phyloP scores from a whole-genome alignment of 2,113 vertebrate species.

The Columba livia region DNA sequence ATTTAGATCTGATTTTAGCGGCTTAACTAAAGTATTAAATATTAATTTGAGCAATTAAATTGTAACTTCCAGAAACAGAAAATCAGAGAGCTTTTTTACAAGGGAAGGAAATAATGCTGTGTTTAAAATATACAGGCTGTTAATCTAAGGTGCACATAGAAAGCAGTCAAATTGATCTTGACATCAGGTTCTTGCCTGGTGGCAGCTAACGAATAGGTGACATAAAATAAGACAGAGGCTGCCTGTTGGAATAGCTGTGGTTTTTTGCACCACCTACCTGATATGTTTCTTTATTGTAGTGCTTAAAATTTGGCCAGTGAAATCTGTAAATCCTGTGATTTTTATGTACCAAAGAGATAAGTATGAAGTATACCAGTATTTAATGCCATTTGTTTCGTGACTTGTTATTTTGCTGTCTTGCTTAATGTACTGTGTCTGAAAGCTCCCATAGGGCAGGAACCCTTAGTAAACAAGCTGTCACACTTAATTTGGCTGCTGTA shows the following conservation, averaged over 20 bases:
- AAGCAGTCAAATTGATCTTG: not conserved
- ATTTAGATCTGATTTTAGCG: not conserved
- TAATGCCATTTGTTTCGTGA: not conserved
- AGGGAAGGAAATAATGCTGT: not conserved
- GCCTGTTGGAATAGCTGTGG: not conserved
- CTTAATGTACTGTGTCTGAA: slow-evolving; percentile 36
- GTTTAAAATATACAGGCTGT: not conserved
- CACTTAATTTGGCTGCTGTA: slow-evolving; percentile 13
- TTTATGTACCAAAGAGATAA: not conserved
- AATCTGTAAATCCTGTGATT: not conserved
- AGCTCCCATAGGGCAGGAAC: slow-evolving; percentile 8
- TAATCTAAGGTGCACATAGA: not conserved
- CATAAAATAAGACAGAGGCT: not conserved
- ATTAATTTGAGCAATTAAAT: not conserved
- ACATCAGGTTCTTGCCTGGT: not conserved
- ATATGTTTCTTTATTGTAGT: not conserved
- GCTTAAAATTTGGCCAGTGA: not conserved
- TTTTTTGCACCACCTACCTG: not conserved
- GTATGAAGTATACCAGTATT: not conserved
- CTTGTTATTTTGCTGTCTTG: slow-evolving; percentile 1
- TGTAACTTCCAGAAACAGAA: not conserved
- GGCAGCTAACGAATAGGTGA: not conserved
- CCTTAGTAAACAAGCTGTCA: slow-evolving; percentile 43
- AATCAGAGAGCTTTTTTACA: not conserved
- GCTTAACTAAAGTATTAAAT: not conserved